A percentile compares a stretch with the other conserved stretches of the same genome.
Conservation (phyloP, 2,113 vertebrate species). For the Chaetura pelagica region DNA sequence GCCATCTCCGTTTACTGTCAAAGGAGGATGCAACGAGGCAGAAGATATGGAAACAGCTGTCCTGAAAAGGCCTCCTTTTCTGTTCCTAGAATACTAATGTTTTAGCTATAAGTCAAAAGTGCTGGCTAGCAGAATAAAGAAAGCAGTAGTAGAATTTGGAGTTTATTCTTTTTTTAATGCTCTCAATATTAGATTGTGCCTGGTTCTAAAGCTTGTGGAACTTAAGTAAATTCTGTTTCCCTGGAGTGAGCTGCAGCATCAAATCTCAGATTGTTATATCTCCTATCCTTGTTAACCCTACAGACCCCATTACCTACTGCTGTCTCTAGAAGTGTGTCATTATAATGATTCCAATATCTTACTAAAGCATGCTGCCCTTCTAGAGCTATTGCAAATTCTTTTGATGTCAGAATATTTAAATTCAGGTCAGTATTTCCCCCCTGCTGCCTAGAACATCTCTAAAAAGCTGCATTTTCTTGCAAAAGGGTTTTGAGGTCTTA, state of each 20-base stretch:
- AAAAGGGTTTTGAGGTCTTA: neutral
- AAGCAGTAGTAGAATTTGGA: neutral
- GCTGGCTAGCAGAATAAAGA: neutral
- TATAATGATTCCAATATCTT: neutral
- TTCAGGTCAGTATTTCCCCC: neutral
- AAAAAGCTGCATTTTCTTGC: neutral
- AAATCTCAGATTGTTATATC: neutral
- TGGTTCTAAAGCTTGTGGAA: neutral
- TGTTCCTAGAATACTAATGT: neutral
- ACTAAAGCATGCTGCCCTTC: neutral
- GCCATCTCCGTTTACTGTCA: neutral
- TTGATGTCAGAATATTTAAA: neutral
- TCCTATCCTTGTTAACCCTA: neutral
- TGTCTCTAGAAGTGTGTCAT: neutral
- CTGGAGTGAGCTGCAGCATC: neutral
- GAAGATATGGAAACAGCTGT: neutral
- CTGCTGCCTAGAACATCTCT: neutral
- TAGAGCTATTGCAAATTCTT: neutral
- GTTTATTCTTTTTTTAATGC: neutral
- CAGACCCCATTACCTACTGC: neutral
- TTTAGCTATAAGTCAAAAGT: neutral
- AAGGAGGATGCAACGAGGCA: neutral
- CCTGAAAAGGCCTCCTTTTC: neutral
- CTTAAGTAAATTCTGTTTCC: neutral
- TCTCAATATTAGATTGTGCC: neutral